Conservation (phyloP, 1,140 invertebrate species). For the Euwallacea similis region DNA sequence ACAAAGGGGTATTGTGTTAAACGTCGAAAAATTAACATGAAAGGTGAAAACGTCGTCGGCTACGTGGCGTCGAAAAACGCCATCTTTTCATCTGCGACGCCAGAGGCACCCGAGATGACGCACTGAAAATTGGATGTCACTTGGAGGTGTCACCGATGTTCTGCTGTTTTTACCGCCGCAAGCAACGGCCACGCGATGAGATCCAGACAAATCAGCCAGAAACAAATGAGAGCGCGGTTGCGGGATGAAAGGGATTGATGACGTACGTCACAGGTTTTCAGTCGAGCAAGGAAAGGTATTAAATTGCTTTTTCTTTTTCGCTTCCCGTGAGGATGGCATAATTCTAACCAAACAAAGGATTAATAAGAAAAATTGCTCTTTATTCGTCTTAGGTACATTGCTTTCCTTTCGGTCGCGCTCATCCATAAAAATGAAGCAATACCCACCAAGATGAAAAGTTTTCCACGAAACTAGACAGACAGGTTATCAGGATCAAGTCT, state of each 20-base stretch:
- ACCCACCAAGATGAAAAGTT: slow-evolving; percentile 29
- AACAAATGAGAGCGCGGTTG: slow-evolving; percentile 53
- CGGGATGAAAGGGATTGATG: slow-evolving; percentile 46
- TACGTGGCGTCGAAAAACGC: slow-evolving; percentile 34
- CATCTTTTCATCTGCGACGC: slow-evolving; percentile 31
- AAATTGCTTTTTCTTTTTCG: slow-evolving; percentile 1
- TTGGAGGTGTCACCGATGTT: slow-evolving; percentile 54
- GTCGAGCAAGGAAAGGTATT: slow-evolving; percentile 1
- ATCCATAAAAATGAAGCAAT: slow-evolving; percentile 30
- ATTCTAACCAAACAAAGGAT: not conserved
- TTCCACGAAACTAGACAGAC: slow-evolving; percentile 37
- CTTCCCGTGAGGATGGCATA: not conserved
- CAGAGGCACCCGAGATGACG: slow-evolving; percentile 47
- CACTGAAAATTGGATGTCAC: slow-evolving; percentile 57
- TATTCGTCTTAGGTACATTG: not conserved
- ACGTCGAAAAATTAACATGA: not conserved
- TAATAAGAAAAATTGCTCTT: slow-evolving; percentile 2
- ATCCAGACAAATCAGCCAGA: slow-evolving; percentile 54
- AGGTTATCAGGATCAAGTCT: slow-evolving; percentile 39
- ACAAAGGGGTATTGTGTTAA: not conserved
- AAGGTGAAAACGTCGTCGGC: slow-evolving; percentile 19
- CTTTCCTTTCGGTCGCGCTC: slow-evolving; percentile 10
- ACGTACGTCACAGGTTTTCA: slow-evolving; percentile 21
- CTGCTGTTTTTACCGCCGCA: slow-evolving; percentile 51
- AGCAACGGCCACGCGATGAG: slow-evolving; percentile 48